phyloP scores from a whole-genome alignment of 1,140 invertebrate species.

The Euura saliciscinereae region DNA sequence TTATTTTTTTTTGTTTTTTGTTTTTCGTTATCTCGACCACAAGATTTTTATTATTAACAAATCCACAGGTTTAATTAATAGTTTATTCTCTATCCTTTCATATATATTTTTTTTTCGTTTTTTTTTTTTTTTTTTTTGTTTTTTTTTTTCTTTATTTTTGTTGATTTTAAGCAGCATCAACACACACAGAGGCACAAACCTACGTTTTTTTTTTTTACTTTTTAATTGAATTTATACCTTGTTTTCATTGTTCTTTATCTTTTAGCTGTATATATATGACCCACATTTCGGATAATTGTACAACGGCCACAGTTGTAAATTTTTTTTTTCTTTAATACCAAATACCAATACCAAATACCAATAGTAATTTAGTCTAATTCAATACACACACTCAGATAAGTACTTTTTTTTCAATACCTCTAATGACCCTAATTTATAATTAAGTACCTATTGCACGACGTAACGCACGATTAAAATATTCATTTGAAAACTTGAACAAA shows the following conservation, averaged over 20 bases:
- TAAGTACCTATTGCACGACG: neutral
- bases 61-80: neutral
- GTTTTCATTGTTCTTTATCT: neutral
- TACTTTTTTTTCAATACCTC: neutral
- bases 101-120: no score
- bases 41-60: no score
- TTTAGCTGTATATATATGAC: no score
- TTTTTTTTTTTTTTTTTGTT: no score
- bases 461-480: neutral
- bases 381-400: neutral
- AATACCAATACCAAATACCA: neutral
- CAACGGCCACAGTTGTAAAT: neutral
- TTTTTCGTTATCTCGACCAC: no score
- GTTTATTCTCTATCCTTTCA: neutral
- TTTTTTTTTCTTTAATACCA: neutral
- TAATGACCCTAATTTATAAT: neutral
- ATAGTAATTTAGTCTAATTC: neutral
- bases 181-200: neutral
- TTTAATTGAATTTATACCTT: constrained; percentile 14
- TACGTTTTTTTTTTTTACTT: constrained; percentile 19
- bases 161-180: neutral
- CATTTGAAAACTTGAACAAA: neutral
- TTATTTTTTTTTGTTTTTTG: no score
- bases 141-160: no score
- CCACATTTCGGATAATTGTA: neutral